Evolutionary conservation across 1,140 invertebrate species (phyloP).

Genomic region (Dryas iulia): DNA sequence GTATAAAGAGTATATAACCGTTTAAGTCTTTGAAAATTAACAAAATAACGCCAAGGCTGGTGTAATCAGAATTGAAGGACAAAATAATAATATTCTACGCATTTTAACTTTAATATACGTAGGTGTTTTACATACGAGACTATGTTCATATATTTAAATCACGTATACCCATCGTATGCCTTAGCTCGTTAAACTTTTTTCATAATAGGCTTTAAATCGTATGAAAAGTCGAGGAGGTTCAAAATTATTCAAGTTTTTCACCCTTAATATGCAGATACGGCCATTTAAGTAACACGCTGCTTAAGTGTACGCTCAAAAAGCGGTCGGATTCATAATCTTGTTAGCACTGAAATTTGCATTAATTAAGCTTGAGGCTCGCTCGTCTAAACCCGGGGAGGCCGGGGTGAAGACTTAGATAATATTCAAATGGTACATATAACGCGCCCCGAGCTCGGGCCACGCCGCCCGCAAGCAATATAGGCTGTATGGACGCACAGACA

Average conservation of each 20-base stretch:
- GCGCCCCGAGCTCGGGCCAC: conserved; percentile 51
- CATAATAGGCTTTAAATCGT: conserved; percentile 27
- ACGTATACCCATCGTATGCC: conserved; percentile 15
- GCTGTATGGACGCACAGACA: conserved; percentile 44
- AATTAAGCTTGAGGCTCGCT: conserved; percentile 72
- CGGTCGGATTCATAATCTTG: conserved; percentile 77
- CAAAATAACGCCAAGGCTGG: not conserved
- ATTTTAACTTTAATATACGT: not conserved
- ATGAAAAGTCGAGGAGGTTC: conserved; percentile 25
- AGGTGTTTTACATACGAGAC: not conserved
- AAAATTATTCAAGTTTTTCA: conserved; percentile 48
- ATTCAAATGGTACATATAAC: conserved; percentile 80
- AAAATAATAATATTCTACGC: not conserved
- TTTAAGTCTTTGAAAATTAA: not conserved
- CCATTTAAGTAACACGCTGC: conserved; percentile 58
- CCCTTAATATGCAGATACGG: conserved; percentile 54
- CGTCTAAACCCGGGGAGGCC: conserved; percentile 58
- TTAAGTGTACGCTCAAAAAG: conserved; percentile 69
- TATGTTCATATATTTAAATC: conserved; percentile 10
- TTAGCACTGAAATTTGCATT: conserved; percentile 80
- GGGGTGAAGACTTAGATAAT: conserved; percentile 60
- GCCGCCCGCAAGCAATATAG: conserved; percentile 75
- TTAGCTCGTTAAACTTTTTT: conserved; percentile 26
- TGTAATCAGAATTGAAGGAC: not conserved
- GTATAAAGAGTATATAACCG: not conserved